phyloP scores from a whole-genome alignment of 2,797 vertebrate species.

The Spatula versicolor region DNA sequence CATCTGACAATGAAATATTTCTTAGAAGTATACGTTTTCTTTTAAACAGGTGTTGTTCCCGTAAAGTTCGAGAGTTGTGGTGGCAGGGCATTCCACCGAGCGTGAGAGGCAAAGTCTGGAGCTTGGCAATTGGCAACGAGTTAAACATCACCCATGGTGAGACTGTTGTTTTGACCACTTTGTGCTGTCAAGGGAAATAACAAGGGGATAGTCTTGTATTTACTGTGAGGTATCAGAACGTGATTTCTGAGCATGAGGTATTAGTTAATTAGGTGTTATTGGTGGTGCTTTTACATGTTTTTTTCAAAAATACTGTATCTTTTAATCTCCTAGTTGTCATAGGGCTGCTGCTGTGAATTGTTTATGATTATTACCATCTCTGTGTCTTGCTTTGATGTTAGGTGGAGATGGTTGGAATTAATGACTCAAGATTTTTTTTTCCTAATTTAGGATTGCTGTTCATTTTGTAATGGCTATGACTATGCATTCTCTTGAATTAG shows the following conservation, averaged over 20 bases:
- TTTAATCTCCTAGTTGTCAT: not conserved
- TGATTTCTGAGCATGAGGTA: not conserved
- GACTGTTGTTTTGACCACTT: not conserved
- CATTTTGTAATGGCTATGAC: not conserved
- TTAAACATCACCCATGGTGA: slow-evolving; percentile 96
- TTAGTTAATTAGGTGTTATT: not conserved
- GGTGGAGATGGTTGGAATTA: not conserved
- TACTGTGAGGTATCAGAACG: not conserved
- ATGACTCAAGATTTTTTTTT: not conserved
- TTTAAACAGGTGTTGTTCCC: slow-evolving; percentile 86
- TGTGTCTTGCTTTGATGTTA: not conserved
- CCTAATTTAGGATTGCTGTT: not conserved
- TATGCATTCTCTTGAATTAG: not conserved
- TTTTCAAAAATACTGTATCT: not conserved
- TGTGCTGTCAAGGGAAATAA: not conserved
- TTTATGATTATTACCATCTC: not conserved
- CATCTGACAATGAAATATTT: not conserved
- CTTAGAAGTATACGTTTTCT: not conserved
- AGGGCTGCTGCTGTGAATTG: not conserved
- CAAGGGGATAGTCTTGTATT: not conserved
- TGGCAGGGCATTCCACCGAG: slow-evolving; percentile 97
- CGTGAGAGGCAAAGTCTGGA: slow-evolving; percentile 94
- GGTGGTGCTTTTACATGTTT: not conserved
- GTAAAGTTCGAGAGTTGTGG: slow-evolving; percentile 92
- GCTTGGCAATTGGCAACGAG: slow-evolving; percentile 93